Conservation (phyloP, 37 sponge, comb jelly and placozoan genomes). For the Diacarnus erythraeanus region DNA sequence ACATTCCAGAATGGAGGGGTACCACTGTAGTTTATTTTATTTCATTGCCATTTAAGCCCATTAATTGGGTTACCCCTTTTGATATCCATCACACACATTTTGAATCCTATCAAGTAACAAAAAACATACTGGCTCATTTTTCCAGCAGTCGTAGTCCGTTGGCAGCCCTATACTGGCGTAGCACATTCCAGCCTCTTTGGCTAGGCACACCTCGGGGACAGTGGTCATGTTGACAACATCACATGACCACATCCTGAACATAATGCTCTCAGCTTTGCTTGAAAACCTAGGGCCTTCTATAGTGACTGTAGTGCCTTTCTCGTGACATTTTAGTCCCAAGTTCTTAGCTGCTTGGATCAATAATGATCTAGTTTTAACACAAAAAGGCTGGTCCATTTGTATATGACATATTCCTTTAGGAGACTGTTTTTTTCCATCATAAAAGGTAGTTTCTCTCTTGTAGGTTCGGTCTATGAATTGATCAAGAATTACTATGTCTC, state of each 20-base stretch:
- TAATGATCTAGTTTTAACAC: constrained; percentile 36
- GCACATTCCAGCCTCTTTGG: constrained; percentile 86
- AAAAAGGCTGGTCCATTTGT: constrained; percentile 94
- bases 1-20: too few relatives aligned
- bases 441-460: constrained; percentile 65
- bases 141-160: constrained; percentile 98
- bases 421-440: constrained; percentile 61
- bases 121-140: constrained; percentile 45
- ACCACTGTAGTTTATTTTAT: too few relatives aligned
- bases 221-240: constrained; percentile 95
- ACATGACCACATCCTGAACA: constrained; percentile 85
- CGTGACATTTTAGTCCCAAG: constrained; percentile 47
- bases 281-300: constrained; percentile 98
- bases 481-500: constrained; percentile 86
- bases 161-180: constrained; percentile 92
- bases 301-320: constrained; percentile 77
- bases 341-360: constrained; percentile 51
- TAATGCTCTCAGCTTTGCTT: constrained; percentile 82
- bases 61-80: too few relatives aligned
- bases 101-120: too few relatives aligned
- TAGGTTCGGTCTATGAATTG: constrained; percentile 91
- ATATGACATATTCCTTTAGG: constrained; percentile 80
- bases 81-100: too few relatives aligned
- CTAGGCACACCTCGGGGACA: constrained; percentile 94
- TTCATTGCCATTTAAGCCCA: too few relatives aligned